Evolutionary conservation across 2,888 invertebrate species (phyloP), one percentile per base, ranked within the genome.

Genomic region (Erpobdella octoculata): DNA sequence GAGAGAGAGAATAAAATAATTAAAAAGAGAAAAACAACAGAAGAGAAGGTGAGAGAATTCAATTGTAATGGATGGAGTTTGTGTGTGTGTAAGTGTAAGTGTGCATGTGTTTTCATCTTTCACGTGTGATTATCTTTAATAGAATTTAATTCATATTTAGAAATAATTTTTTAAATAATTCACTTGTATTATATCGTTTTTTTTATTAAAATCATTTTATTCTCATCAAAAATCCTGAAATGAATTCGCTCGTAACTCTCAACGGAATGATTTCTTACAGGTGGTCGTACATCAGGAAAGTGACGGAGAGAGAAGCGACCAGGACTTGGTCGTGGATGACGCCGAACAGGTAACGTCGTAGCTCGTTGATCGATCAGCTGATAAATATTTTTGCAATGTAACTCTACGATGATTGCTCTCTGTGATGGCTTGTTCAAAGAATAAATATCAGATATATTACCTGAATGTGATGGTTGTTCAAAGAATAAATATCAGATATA

Each of bases 271-370:
- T n/a, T n/a, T n/a, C n/a, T n/a, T n/a, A n/a, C n/a, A n/a, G n/a
- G n/a, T n/a, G n/a, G n/a, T n/a, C n/a, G n/a, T 53, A 6, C 62
- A 71, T 25, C 76, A 83, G 79, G 92, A 93, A 81, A 92, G 92
- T 85, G 94, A 94, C 84, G 93, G 92, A 71, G 93, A 93, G 84
- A 95, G 95, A 86, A 93, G 92, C 85, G 92, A 93, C 81, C 75
- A 92, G 86, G 93, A 94, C 81, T 85, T 95, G 78, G 94, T 95
- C 74, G 94, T 95, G 35, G 95, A 95, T 83, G 94, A 82, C 79
- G 92, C 92, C 69, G 92, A 91, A 77, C 93, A 93, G 85, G 92
- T 92, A n/a, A n/a, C n/a, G n/a, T n/a, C 85, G 86, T 82, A 79
- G 65, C 65, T 48, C 38, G 46, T 66, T n/a, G n/a, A n/a, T n/a